Base-by-base conservation (phyloP, 2,888 invertebrate species). In the Drosophila nr. perissopoda region DNA sequence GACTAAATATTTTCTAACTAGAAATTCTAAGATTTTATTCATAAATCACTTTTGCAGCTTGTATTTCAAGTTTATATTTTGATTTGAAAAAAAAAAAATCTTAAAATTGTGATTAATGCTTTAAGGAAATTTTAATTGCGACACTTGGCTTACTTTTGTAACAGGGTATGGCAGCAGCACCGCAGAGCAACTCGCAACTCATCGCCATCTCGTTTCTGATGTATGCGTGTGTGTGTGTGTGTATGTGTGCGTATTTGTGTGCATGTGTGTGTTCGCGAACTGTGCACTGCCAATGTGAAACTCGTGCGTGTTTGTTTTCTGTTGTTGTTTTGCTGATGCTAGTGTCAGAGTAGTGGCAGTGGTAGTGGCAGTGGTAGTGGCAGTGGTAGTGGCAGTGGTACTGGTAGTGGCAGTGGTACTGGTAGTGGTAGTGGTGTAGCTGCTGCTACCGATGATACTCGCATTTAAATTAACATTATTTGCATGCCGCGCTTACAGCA, bases 401-500 rank as follows among this genome's bases (percentile, higher is more conserved):
- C n/a, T 40, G 38, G 38, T 29, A 2, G 8, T 45, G 45, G 45
- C 1, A 57, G 18, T 57, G 48, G 42, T 72, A 42, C 69, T 67
- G 65, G 48, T 65, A 59, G 27, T 57, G 68, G 29, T 74, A 68
- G 38, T 57, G 27, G 38, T 29, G 29, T 21, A 16, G 56, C 59
- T 65, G 72, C 59, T 67, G 85, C 59, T 59, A 52, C 71, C 83
- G 75, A 86, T 88, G 84, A 85, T 88, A 88, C 80, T 88, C 83
- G 84, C 80, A 85, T 85, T 84, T 84, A 87, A 84, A 84, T 84
- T 85, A 85, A 84, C 84, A 84, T 84, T 84, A 85, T 88, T 84
- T 84, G 88, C 88, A 87, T 84, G 88, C 86, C 80, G 88, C 83
- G 86, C 73, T 87, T 84, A 83, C 78, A 85, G 83, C 84, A 85